Evolutionary conservation across 1,140 invertebrate species (phyloP).

Genomic region (Myzus persicae): DNA sequence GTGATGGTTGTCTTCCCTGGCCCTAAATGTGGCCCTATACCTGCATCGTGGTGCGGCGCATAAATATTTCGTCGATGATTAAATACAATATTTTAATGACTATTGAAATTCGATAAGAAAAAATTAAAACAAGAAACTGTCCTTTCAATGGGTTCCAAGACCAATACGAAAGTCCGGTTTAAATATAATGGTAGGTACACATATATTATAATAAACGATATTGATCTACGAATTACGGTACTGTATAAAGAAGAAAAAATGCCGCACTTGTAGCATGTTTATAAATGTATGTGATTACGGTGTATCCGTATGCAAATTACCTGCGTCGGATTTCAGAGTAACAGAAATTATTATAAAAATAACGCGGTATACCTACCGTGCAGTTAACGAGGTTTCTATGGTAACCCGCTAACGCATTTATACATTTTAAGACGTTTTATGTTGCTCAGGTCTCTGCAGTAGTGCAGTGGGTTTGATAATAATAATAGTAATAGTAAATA

Average conservation of each 20-base stretch:
- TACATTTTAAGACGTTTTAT: background rate
- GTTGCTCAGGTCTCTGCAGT: background rate
- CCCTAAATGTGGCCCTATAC: background rate
- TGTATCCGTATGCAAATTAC: background rate
- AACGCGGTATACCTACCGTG: background rate
- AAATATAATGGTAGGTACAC: background rate
- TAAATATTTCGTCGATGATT: background rate
- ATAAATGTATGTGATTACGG: background rate
- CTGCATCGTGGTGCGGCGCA: background rate
- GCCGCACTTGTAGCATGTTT: background rate
- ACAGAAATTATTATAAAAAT: background rate
- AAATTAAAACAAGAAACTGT: background rate
- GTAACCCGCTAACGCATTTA: background rate
- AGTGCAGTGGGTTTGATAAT: background rate
- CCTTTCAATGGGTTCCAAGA: background rate
- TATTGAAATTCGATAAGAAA: background rate
- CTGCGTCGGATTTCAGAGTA: background rate
- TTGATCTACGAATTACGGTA: constrained; percentile 32
- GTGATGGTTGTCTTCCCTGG: too few relatives aligned
- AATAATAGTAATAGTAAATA: background rate
- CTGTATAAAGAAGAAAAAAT: background rate
- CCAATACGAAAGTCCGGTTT: constrained; percentile 4
- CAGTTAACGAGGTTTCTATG: background rate
- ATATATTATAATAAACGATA: constrained; percentile 21
- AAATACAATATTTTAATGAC: background rate